Percentiles rank a stretch among this genome's conserved stretches.
phyloP scores from a whole-genome alignment of 2,113 vertebrate species.

The Ammodytes marinus region DNA sequence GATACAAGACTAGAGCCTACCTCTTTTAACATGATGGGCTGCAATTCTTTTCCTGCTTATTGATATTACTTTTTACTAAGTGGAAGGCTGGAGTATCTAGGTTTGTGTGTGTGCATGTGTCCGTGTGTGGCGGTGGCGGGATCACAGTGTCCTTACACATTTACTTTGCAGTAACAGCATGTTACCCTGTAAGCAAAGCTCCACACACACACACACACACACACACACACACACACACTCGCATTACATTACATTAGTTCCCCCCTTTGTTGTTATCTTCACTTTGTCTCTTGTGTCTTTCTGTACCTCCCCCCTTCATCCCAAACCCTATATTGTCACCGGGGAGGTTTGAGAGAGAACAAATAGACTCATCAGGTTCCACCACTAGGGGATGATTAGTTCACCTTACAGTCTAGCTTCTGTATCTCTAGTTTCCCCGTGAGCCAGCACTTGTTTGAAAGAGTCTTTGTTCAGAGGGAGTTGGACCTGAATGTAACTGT shows the following conservation, averaged over 20 bases:
- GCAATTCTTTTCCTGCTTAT: too few species aligned
- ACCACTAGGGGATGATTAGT: not conserved
- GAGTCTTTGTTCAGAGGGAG: constrained; percentile 18
- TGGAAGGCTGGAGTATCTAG: too few species aligned
- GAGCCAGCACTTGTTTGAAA: not conserved
- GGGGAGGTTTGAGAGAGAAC: not conserved
- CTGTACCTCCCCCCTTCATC: not conserved
- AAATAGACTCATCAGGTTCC: not conserved
- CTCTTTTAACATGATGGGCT: too few species aligned
- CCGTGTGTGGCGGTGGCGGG: too few species aligned
- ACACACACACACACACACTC: not conserved
- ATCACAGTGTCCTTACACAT: too few species aligned
- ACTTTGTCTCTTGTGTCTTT: not conserved
- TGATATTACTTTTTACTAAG: too few species aligned
- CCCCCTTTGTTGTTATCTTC: not conserved
- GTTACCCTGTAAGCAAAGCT: too few species aligned
- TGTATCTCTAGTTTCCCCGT: constrained; percentile 24
- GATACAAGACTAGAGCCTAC: too few species aligned
- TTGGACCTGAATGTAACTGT: not conserved
- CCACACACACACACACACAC: too few species aligned
- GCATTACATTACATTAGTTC: not conserved
- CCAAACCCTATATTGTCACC: not conserved
- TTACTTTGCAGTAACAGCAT: too few species aligned
- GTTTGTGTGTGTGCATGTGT: too few species aligned
- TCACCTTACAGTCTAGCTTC: not conserved